These are phyloP conservation scores for Hyaena hyaena DNA, from an alignment of 2,113 vertebrate species.

Conservation along the genomic window DNA sequence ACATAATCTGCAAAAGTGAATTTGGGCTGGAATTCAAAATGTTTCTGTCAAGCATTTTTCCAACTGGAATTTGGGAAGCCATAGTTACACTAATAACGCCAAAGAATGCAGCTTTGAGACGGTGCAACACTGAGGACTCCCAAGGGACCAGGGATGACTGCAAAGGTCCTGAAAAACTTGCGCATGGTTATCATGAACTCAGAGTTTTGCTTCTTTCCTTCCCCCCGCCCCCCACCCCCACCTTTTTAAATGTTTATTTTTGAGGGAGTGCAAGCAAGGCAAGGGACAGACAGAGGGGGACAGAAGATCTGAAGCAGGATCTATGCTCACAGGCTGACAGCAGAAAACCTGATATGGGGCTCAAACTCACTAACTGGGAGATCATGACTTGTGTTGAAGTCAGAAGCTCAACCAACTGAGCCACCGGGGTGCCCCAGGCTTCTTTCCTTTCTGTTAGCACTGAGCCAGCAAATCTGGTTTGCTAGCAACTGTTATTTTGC, in stretches of 20 bases:
- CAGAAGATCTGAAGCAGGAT: too few species aligned
- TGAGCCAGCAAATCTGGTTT: not conserved
- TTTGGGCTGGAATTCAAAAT: not conserved
- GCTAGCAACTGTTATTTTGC: not conserved
- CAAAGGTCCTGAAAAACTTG: not conserved
- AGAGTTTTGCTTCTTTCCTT: not conserved
- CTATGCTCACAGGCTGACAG: too few species aligned
- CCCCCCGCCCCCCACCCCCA: too few species aligned
- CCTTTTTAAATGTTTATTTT: too few species aligned
- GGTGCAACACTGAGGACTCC: not conserved
- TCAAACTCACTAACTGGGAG: too few species aligned
- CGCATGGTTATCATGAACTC: not conserved
- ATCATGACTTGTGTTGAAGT: too few species aligned
- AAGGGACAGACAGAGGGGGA: too few species aligned
- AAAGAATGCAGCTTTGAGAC: not conserved
- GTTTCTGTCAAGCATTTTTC: not conserved
- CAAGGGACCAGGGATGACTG: not conserved
- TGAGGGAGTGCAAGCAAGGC: too few species aligned
- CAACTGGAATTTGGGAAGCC: not conserved
- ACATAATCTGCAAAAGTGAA: not conserved
- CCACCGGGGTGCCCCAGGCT: not conserved
- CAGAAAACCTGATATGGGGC: too few species aligned
- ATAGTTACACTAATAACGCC: not conserved
- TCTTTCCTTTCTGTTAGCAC: not conserved
- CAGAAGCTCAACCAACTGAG: too few species aligned